phyloP scores from a whole-genome alignment of 2,888 invertebrate genomes.

The Pristionchus fissidentatus region DNA sequence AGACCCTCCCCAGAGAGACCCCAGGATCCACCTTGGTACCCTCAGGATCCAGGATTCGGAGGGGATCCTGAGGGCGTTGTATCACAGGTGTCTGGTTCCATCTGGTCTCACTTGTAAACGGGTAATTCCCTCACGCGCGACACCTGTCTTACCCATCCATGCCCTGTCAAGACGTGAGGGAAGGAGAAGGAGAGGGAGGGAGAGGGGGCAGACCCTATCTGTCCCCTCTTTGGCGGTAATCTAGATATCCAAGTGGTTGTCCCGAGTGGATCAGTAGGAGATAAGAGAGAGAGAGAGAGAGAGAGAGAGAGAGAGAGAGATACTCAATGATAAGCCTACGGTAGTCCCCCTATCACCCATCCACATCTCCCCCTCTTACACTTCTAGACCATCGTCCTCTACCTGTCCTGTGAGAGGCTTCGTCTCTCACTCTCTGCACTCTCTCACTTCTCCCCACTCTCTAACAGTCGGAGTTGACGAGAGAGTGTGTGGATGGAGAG shows the following conservation, averaged over 20 bases:
- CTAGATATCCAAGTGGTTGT: background rate
- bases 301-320: too few species aligned
- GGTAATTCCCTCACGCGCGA: too few species aligned
- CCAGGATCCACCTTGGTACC: too few species aligned
- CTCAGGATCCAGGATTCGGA: too few species aligned
- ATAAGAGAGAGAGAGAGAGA: too few species aligned
- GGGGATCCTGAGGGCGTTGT: background rate
- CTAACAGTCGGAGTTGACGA: background rate
- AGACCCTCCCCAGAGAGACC: background rate
- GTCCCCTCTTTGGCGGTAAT: slow-evolving; percentile 22
- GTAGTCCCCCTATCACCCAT: background rate
- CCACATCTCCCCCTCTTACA: slow-evolving; percentile 4
- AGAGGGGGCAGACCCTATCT: too few species aligned
- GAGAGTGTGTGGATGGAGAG: background rate
- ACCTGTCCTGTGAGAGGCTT: slow-evolving; percentile 15
- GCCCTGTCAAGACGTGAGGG: too few species aligned
- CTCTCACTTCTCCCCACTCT: background rate
- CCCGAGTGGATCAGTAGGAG: slow-evolving; percentile 9
- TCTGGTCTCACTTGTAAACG: too few species aligned
- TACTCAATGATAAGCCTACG: too few species aligned
- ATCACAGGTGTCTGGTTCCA: background rate
- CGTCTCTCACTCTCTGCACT: background rate
- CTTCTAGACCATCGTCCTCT: slow-evolving; percentile 25
- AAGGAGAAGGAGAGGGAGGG: too few species aligned
- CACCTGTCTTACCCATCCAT: background rate